These are phyloP conservation scores for Apotomis capreana DNA, from an alignment of 2,888 invertebrate species.

Conservation along the genomic window DNA sequence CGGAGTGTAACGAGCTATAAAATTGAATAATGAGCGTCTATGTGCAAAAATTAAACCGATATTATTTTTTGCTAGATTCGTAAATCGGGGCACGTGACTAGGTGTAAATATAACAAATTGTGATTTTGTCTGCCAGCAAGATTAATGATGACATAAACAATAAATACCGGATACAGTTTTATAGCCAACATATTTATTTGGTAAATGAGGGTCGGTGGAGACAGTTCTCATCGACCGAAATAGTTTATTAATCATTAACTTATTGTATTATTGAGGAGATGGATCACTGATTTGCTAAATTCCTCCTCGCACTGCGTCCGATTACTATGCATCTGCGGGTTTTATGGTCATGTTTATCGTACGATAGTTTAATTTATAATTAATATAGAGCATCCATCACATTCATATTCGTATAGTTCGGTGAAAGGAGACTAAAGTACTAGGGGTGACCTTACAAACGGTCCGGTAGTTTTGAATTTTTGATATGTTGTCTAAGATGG, in stretches of 20 bases:
- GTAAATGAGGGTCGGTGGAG: conserved; percentile 43
- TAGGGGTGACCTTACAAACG: too few relatives aligned
- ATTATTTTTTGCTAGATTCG: background rate
- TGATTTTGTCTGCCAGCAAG: conserved; percentile 28
- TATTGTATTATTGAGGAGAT: too few relatives aligned
- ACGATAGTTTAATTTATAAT: too few relatives aligned
- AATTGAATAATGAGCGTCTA: background rate
- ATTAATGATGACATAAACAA: conserved; percentile 30
- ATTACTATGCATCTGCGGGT: background rate
- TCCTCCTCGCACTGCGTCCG: too few relatives aligned
- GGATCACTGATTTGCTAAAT: too few relatives aligned
- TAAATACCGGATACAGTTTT: conserved; percentile 45
- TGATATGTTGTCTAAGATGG: too few relatives aligned
- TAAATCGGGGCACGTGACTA: conserved; percentile 8
- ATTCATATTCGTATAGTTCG: too few relatives aligned
- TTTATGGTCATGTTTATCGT: too few relatives aligned
- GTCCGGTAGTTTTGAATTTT: too few relatives aligned
- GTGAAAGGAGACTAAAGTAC: too few relatives aligned
- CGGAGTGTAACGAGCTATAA: background rate
- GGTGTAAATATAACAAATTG: conserved; percentile 23
- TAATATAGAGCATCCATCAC: too few relatives aligned
- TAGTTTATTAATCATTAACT: background rate
- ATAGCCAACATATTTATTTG: conserved; percentile 54
- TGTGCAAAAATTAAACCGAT: too few relatives aligned
- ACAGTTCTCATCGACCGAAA: background rate